phyloP scores from a whole-genome alignment of 2,797 vertebrate species.

The Myioborus miniatus region DNA sequence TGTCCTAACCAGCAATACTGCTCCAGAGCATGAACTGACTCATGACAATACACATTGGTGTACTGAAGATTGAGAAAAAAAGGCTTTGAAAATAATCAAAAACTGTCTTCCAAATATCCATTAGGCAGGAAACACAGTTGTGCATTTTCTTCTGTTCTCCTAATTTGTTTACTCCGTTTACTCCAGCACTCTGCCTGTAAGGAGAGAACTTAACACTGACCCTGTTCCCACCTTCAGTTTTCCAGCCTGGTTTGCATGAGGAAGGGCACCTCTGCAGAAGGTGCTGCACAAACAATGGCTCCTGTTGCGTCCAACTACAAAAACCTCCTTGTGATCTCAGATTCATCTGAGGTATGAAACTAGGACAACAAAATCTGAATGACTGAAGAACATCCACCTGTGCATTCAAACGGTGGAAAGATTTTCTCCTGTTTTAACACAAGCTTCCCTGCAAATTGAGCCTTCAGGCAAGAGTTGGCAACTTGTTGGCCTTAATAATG shows the following conservation, averaged over 20 bases:
- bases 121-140: neutral
- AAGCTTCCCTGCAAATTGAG: neutral
- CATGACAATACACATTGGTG: fast-evolving
- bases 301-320: neutral
- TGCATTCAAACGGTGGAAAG: neutral
- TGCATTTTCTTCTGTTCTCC: neutral
- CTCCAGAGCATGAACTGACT: neutral
- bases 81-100: neutral
- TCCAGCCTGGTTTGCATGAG: neutral
- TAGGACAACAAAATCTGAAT: neutral
- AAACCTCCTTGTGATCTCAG: neutral
- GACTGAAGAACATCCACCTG: neutral
- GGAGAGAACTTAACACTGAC: neutral
- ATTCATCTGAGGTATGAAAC: neutral
- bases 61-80: neutral
- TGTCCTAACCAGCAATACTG: neutral
- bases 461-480: neutral
- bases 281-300: neutral
- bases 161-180: neutral
- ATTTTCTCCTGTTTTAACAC: neutral
- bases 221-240: neutral
- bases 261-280: neutral
- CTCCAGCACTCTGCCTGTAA: neutral
- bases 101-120: neutral
- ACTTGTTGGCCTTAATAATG: neutral